A percentile compares a stretch with the other conserved stretches of the same genome.
phyloP scores from a whole-genome alignment of 53 echinoderm and acorn worm genomes.

The Astropecten irregularis region DNA sequence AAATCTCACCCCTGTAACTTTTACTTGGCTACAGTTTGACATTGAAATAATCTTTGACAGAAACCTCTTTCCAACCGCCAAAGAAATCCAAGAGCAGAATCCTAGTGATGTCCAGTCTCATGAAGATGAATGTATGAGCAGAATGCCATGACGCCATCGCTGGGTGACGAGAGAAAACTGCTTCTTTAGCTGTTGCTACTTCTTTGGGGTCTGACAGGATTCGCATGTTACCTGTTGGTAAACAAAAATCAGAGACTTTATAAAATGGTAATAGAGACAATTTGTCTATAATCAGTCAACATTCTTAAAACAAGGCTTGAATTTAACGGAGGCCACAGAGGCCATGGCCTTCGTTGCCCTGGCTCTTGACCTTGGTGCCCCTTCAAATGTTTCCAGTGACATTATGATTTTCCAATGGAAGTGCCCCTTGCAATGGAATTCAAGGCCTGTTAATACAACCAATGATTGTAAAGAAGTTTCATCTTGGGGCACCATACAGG shows the following conservation, averaged over 20 bases:
- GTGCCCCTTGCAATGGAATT: too few relatives aligned
- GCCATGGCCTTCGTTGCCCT: too few relatives aligned
- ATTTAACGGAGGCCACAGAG: too few relatives aligned
- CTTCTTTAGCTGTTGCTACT: conserved; percentile 47
- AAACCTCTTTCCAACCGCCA: conserved; percentile 59
- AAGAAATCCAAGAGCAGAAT: conserved; percentile 76
- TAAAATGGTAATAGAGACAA: neutral
- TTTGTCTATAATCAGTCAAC: neutral
- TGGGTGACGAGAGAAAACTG: conserved; percentile 81
- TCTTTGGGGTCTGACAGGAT: conserved; percentile 59
- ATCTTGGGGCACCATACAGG: too few relatives aligned
- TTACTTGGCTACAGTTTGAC: too few relatives aligned
- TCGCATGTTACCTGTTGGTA: conserved; percentile 52
- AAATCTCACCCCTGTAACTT: too few relatives aligned
- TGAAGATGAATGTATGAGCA: conserved; percentile 58
- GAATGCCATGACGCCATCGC: conserved; percentile 65
- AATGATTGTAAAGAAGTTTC: too few relatives aligned
- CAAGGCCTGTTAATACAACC: too few relatives aligned
- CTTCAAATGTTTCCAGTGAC: too few relatives aligned
- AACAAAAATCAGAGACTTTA: neutral
- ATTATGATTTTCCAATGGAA: too few relatives aligned
- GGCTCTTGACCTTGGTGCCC: too few relatives aligned
- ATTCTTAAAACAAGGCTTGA: too few relatives aligned
- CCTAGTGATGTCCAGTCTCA: conserved; percentile 54
- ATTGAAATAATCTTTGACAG: conserved; percentile 69